Percentiles rank a stretch among this genome's conserved stretches.
These are phyloP conservation scores for Oscheius sp. DNA, from an alignment of 2,888 invertebrate genomes.

Conservation along the genomic window DNA sequence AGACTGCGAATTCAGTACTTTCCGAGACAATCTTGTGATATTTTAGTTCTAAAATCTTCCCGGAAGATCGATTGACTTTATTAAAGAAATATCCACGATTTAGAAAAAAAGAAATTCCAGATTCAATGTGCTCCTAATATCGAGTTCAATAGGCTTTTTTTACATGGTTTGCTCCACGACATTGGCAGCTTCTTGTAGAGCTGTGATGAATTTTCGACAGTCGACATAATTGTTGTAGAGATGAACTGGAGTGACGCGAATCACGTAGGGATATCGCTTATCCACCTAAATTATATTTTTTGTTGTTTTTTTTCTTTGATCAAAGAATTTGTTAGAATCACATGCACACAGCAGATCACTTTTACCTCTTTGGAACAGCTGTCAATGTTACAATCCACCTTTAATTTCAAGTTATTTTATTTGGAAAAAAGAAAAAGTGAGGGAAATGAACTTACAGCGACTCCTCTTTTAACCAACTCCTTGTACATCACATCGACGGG, in stretches of 20 bases:
- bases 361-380: neutral
- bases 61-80: no score
- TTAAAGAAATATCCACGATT: no score
- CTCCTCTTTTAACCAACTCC: conserved; percentile 73
- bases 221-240: conserved; percentile 74
- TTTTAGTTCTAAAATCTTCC: no score
- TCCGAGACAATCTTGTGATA: no score
- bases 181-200: conserved; percentile 36
- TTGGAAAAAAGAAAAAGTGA: neutral
- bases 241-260: conserved; percentile 74
- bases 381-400: neutral
- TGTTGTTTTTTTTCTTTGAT: neutral
- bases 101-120: no score
- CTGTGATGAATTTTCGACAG: conserved; percentile 57
- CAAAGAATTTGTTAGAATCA: neutral
- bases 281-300: conserved; percentile 72
- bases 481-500: conserved; percentile 71
- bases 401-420: neutral
- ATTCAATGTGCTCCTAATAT: no score
- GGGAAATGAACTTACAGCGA: conserved; percentile 72
- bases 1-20: no score
- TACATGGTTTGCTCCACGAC: conserved; percentile 18
- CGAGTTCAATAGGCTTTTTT: no score
- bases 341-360: conserved; percentile 1
- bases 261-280: conserved; percentile 73